Base-by-base conservation (phyloP, 2,797 vertebrate species). In the Nannoperca obscura region DNA sequence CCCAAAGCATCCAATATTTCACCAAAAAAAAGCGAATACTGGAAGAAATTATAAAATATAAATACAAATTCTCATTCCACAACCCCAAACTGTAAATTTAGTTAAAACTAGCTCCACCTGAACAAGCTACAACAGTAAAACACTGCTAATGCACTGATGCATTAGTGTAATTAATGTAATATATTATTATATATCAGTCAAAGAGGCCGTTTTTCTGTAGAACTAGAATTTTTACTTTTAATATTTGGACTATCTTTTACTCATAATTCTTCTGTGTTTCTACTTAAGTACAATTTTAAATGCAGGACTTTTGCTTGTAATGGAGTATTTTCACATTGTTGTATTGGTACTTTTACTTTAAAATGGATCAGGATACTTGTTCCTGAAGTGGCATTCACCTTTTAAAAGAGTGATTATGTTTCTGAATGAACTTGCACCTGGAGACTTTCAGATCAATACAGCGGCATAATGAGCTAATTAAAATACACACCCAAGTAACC, bases 391-490 rank as follows among this genome's bases (percentile, higher is more conserved):
- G 10, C 32, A 66, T 74, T 72, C 20, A 32, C 27, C 36, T 69
- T 77, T 64, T 49, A 60, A 65, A 78, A 58, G 63, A 73, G 36
- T 52, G 58, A 63, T 76, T 24, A 32, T 60, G 53, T 71, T 67
- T 82, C 71, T 74, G 22, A 74, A 74, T 61, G 66, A 70, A 58
- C 62, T 36, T 61, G 30, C n/a, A 3, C 64, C 71, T 57, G 54
- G 74, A 81, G 77, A 86, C 47, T 46, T 27, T 65, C 30, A 50
- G 64, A 91, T 89, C 83, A 77, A 87, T 89, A 87, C 40, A 24
- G 58, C 36, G 19, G 71, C 53, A 89, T 81, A 88, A 86, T 86
- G 68, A 90, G 71, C 78, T 57, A 63, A 79, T 85, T 77, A 78
- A 81, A 85, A 86, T 52, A 80, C 65, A 64, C 61, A 77, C 47